Base-by-base conservation (phyloP, 92 coral and sea anemone genomes). In the Desmophyllum pertusum region DNA sequence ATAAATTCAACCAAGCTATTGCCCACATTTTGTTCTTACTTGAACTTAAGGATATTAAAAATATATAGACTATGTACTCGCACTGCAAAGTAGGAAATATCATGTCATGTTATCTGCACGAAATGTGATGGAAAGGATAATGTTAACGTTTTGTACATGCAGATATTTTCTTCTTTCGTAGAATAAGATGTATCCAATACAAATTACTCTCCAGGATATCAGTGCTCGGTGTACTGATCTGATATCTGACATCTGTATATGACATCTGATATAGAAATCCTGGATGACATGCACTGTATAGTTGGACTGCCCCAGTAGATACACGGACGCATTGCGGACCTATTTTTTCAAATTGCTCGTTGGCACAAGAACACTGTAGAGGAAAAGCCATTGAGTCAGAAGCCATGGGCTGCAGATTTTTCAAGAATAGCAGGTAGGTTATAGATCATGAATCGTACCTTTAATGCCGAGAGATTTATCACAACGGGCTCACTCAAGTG, bases 401-500 rank as follows among this genome's bases (percentile, higher is more conserved):
- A 9, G 10, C 25, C 10, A 25, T 14, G 11, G 9, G 11, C 10
- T 25, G 65, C 35, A 27, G 65, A 59, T 59, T 25, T 23, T 25
- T 1, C 33, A 27, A 25, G 27, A 0, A 21, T 23, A 59, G 45
- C 0, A 10, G 2, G 7, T 1, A 38, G 11, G 21, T 2, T 18
- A 21, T 39, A 14, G 21, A 18, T 36, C 4, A 23, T 8, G 31
- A 19, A 10, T 36, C 13, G 19, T 37, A 80, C 84, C 84, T 80
- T 27, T 48, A 50, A 51, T 25, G 72, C 73, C 3, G 88, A 82
- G 9, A 88, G 78, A 57, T 81, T 38, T 23, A 89, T 89, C 5
- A 80, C 70, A 25, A 89, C 86, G 13, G 92, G 92, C 13, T 85
- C 86, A 18, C 61, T 57, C 27, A 89, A 75, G 57, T 89, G 85